Percentiles rank a stretch among this genome's conserved stretches.
These are phyloP conservation scores for Dromiciops gliroides DNA, from an alignment of 2,113 vertebrate species.

Conservation along the genomic window DNA sequence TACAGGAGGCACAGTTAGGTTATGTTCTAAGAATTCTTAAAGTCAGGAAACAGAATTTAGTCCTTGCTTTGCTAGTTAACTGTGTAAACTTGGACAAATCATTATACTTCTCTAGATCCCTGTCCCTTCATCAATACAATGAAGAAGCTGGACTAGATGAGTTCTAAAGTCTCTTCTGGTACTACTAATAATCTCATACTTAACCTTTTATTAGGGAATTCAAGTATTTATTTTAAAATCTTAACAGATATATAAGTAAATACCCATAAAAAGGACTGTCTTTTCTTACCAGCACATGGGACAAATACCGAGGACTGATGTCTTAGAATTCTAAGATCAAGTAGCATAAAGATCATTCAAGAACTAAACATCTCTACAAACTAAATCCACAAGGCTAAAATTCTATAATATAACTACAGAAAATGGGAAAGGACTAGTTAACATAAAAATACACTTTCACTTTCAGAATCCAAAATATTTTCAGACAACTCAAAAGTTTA, in stretches of 20 bases:
- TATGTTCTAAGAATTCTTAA: not conserved
- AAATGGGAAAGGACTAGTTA: not conserved
- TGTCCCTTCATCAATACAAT: not conserved
- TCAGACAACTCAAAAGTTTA: slow-evolving; percentile 26
- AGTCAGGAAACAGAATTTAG: not conserved
- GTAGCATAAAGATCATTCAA: not conserved
- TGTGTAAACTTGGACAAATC: not conserved
- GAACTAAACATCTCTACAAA: not conserved
- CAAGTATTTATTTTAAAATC: not conserved
- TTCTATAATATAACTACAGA: not conserved
- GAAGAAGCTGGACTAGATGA: not conserved
- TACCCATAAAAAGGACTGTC: not conserved
- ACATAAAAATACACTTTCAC: not conserved
- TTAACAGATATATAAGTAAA: not conserved
- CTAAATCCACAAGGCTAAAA: not conserved
- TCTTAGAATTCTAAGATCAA: not conserved
- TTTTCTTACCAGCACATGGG: too few relatives aligned
- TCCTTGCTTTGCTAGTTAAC: not conserved
- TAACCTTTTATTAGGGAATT: not conserved
- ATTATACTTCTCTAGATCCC: not conserved
- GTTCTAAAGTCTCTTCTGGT: not conserved
- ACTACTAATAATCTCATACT: not conserved
- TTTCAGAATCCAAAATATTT: slow-evolving; percentile 34
- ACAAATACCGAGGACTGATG: not conserved
- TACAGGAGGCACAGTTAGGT: too few relatives aligned